Evolutionary conservation across 2,888 invertebrate species (phyloP).

Genomic region (Meiosimyza platycephala): DNA sequence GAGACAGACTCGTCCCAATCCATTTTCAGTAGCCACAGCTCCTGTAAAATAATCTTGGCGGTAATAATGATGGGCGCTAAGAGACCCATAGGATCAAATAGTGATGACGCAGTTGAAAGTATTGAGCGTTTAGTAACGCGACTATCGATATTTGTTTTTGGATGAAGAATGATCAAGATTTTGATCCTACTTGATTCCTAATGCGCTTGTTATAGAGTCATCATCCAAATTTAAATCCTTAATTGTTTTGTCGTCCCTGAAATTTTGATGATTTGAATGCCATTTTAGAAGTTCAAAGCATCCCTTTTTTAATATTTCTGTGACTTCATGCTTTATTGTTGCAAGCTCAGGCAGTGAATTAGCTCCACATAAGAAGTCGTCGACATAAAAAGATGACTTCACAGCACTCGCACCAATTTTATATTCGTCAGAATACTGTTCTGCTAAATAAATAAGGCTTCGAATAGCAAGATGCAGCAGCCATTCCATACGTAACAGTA

Average conservation of each 20-base stretch:
- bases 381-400: background rate
- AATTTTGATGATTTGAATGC: constrained; percentile 22
- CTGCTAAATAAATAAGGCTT: background rate
- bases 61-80: constrained; percentile 20
- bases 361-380: background rate
- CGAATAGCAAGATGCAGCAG: constrained; percentile 24
- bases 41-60: constrained; percentile 25
- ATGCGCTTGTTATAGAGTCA: constrained; percentile 7
- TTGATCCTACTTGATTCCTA: constrained; percentile 33
- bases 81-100: constrained; percentile 38
- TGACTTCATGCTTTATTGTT: too few species aligned
- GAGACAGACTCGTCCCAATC: constrained; percentile 28
- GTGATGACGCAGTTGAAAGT: too few species aligned
- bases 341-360: background rate
- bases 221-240: constrained; percentile 19
- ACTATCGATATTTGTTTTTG: background rate
- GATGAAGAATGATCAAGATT: constrained; percentile 9
- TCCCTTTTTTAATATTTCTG: background rate
- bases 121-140: constrained; percentile 28
- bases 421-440: background rate
- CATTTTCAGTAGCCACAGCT: constrained; percentile 28
- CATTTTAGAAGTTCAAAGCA: constrained; percentile 28
- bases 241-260: constrained; percentile 1
- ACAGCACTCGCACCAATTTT: background rate
- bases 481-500: constrained; percentile 1